Conservation (phyloP, 2,888 invertebrate genomes). For the Sesia bembeciformis region DNA sequence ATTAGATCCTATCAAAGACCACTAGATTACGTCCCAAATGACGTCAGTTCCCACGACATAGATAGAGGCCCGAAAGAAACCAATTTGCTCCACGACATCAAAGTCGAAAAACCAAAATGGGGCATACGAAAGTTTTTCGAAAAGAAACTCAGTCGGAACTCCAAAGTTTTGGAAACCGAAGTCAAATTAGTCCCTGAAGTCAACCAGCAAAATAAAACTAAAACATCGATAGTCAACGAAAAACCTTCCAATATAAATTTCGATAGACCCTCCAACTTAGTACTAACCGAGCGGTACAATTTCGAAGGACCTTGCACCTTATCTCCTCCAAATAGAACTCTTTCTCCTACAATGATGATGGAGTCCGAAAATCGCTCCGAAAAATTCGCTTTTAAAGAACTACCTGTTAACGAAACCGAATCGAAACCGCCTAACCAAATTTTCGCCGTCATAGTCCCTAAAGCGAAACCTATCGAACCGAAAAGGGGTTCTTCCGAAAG, state of each 20-base stretch:
- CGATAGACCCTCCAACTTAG: conserved; percentile 46
- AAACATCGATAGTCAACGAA: conserved; percentile 42
- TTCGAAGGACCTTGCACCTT: conserved; percentile 56
- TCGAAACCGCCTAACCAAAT: conserved; percentile 40
- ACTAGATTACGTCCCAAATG: conserved; percentile 81
- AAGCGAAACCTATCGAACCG: conserved; percentile 40
- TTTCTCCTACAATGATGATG: conserved; percentile 60
- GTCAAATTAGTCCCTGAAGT: conserved; percentile 65
- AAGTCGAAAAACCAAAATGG: conserved; percentile 54
- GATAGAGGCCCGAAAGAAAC: conserved; percentile 57
- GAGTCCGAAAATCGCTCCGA: conserved; percentile 38
- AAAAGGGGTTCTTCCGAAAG: conserved; percentile 48
- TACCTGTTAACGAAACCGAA: conserved; percentile 40
- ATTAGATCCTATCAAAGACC: conserved; percentile 56
- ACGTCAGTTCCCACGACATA: conserved; percentile 68
- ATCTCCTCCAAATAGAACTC: conserved; percentile 62
- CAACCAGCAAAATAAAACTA: conserved; percentile 24
- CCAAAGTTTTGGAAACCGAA: conserved; percentile 63
- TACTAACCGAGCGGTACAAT: conserved; percentile 35
- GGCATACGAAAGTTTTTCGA: conserved; percentile 58
- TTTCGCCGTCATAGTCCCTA: conserved; percentile 67
- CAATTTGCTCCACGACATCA: conserved; percentile 49
- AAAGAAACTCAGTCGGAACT: conserved; percentile 33
- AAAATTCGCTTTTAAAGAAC: conserved; percentile 55
- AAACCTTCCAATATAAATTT: conserved; percentile 39